phyloP scores from a whole-genome alignment of 1,140 invertebrate genomes.

The Drosophila bipectinata region DNA sequence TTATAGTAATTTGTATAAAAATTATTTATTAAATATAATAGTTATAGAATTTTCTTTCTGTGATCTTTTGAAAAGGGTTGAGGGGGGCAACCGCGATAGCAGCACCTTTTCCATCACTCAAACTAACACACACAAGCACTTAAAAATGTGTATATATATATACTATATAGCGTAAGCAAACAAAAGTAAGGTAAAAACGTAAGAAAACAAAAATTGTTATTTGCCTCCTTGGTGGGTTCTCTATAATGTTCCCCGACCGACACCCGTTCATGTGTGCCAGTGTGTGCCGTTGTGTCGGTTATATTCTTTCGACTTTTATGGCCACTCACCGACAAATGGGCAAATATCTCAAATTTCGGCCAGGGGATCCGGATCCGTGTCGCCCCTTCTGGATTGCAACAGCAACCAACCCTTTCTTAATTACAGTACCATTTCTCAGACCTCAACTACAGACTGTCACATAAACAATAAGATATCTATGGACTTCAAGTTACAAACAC shows the following conservation, averaged over 20 bases:
- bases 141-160: constrained; percentile 46
- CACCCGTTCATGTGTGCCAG: not conserved
- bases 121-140: constrained; percentile 54
- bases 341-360: constrained; percentile 64
- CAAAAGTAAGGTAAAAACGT: constrained; percentile 38
- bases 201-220: constrained; percentile 65
- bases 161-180: constrained; percentile 56
- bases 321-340: constrained; percentile 24
- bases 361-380: constrained; percentile 43
- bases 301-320: constrained; percentile 56
- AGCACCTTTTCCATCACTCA: constrained; percentile 44
- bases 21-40: not conserved
- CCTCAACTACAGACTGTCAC: too few relatives aligned
- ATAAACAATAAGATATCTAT: too few relatives aligned
- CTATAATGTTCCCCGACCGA: not conserved
- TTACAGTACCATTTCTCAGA: constrained; percentile 9
- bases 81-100: constrained; percentile 35
- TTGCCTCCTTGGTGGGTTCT: constrained; percentile 38
- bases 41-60: not conserved
- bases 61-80: not conserved
- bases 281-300: constrained; percentile 4
- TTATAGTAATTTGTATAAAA: not conserved
- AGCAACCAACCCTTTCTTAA: constrained; percentile 13
- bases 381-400: constrained; percentile 16
- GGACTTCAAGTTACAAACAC: too few relatives aligned